Percentiles rank a stretch among this genome's conserved stretches.
Evolutionary conservation across 2,113 vertebrate genomes (phyloP).

Genomic region (Ahaetulla prasina): DNA sequence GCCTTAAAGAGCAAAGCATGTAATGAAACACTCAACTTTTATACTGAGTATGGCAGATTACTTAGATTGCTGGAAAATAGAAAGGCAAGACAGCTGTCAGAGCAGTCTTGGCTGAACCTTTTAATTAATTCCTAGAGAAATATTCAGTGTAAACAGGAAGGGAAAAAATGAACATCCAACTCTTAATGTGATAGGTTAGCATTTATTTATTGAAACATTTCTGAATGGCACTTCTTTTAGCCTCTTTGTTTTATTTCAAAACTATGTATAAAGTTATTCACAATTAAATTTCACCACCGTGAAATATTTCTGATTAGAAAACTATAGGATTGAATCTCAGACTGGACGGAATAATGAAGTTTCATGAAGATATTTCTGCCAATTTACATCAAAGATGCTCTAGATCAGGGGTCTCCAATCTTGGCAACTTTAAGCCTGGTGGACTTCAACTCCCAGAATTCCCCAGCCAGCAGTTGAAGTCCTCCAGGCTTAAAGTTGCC

Average conservation of each 20-base stretch:
- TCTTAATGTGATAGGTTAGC: fast-evolving
- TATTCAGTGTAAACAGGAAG: neutral
- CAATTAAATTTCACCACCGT: neutral
- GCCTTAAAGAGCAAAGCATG: constrained; percentile 52
- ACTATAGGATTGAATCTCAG: neutral
- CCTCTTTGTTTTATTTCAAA: neutral
- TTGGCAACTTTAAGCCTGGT: no score
- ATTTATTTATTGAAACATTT: neutral
- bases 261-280: neutral
- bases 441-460: no score
- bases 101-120: constrained; percentile 43
- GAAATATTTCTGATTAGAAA: neutral
- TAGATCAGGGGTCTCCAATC: no score
- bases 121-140: constrained; percentile 52
- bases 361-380: neutral
- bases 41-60: constrained; percentile 63
- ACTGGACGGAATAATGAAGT: neutral
- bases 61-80: constrained; percentile 64
- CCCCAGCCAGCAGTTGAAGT: no score
- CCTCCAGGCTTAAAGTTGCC: no score
- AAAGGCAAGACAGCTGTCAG: constrained; percentile 58
- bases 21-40: constrained; percentile 34
- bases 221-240: neutral
- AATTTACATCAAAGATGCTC: neutral
- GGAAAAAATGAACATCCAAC: constrained; percentile 55